Evolutionary conservation across 2,797 vertebrate species (phyloP).

Genomic region (Vespertilio murinus): DNA sequence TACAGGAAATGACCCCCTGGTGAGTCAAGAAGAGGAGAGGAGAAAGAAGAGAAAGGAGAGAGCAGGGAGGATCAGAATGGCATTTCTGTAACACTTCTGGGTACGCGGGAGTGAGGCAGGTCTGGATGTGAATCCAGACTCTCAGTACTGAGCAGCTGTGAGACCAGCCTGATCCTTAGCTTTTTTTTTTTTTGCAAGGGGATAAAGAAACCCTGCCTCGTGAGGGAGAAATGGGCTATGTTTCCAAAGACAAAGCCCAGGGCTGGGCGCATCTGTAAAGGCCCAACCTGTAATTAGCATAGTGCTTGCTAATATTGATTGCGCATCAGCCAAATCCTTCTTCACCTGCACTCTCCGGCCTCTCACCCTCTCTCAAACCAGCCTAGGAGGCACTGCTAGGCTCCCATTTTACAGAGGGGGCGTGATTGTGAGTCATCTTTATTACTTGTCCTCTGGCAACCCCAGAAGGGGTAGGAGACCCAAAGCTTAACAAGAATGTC

Average conservation of each 20-base stretch:
- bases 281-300: accelerated
- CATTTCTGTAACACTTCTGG: not conserved
- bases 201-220: accelerated
- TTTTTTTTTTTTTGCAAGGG: not conserved
- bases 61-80: accelerated
- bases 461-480: not conserved
- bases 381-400: accelerated
- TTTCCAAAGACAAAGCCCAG: not conserved
- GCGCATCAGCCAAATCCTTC: accelerated
- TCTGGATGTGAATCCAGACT: not conserved
- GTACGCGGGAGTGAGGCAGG: not conserved
- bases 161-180: not conserved
- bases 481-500: not conserved
- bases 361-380: not conserved
- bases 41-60: not conserved
- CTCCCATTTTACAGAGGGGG: not conserved
- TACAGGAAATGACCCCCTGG: slow-evolving; percentile 22
- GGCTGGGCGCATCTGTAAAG: accelerated
- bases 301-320: not conserved
- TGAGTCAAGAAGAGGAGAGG: not conserved
- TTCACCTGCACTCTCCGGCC: accelerated
- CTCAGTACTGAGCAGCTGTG: not conserved
- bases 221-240: not conserved
- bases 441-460: not conserved
- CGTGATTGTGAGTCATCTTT: not conserved